Conservation (phyloP, 2,797 vertebrate genomes). For the Picus viridis region DNA sequence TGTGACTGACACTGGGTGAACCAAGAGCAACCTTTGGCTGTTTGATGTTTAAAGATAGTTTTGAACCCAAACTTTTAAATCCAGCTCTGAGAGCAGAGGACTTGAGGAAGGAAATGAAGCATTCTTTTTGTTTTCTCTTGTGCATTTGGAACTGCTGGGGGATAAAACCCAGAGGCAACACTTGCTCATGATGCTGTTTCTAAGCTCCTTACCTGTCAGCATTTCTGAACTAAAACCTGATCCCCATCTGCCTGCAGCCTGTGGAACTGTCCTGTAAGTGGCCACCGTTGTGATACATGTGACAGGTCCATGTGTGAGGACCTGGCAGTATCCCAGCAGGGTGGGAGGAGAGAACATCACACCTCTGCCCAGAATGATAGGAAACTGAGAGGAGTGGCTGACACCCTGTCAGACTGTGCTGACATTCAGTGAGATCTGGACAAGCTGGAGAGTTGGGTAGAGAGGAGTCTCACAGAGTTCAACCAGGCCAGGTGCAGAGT, state of each 20-base stretch:
- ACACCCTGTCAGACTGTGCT: no score
- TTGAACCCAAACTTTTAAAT: background rate
- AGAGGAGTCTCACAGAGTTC: no score
- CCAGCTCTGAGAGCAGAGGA: background rate
- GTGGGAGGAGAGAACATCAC: rapidly evolving
- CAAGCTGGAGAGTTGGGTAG: no score
- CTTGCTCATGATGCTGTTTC: background rate
- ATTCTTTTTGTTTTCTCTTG: rapidly evolving
- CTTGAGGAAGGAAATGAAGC: background rate
- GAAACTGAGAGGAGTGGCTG: no score
- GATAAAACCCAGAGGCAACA: background rate
- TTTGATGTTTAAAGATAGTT: background rate
- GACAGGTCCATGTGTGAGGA: background rate
- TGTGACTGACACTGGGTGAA: background rate
- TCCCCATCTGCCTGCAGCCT: background rate
- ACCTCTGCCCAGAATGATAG: background rate
- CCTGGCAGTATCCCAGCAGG: background rate
- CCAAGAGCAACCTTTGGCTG: no score
- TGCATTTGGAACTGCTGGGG: rapidly evolving
- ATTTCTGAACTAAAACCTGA: slow-evolving; percentile 20
- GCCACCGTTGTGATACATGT: background rate
- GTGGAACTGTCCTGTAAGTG: background rate
- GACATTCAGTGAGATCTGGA: no score
- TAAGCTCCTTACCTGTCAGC: slow-evolving; percentile 54
- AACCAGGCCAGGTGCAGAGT: no score